Conservation (phyloP, 2,888 invertebrate species). For the Caenorhabditis sp. region DNA sequence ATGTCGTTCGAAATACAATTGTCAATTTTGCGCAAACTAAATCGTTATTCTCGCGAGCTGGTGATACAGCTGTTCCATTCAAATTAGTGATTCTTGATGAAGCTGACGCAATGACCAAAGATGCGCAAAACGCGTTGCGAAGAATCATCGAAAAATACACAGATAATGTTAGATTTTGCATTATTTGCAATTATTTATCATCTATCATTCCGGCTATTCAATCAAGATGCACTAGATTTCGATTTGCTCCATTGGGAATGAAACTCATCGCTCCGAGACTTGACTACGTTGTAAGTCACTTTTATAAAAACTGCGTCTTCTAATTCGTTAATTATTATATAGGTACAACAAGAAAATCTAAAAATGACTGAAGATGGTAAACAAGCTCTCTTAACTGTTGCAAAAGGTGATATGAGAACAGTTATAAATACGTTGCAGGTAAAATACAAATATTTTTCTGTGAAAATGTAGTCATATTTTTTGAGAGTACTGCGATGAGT, state of each 20-base stretch:
- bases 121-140: constrained; percentile 96
- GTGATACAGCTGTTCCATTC: constrained; percentile 69
- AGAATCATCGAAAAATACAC: constrained; percentile 98
- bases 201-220: constrained; percentile 98
- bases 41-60: constrained; percentile 73
- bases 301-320: no score
- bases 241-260: constrained; percentile 73
- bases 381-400: constrained; percentile 85
- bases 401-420: constrained; percentile 96
- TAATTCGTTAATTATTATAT: no score
- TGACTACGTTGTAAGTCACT: constrained; percentile 77
- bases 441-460: no score
- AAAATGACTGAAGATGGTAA: constrained; percentile 82
- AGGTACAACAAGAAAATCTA: constrained; percentile 35
- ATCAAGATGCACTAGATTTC: constrained; percentile 75
- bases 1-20: constrained; percentile 49
- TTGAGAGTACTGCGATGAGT: constrained; percentile 86
- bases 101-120: constrained; percentile 99
- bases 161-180: constrained; percentile 95
- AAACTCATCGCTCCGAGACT: constrained; percentile 89
- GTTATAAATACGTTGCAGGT: constrained; percentile 85
- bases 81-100: constrained; percentile 96
- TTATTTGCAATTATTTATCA: constrained; percentile 96
- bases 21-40: constrained; percentile 76
- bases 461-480: no score